Evolutionary conservation across 2,797 vertebrate genomes (phyloP).

Genomic region (Pipistrellus pipistrellus): DNA sequence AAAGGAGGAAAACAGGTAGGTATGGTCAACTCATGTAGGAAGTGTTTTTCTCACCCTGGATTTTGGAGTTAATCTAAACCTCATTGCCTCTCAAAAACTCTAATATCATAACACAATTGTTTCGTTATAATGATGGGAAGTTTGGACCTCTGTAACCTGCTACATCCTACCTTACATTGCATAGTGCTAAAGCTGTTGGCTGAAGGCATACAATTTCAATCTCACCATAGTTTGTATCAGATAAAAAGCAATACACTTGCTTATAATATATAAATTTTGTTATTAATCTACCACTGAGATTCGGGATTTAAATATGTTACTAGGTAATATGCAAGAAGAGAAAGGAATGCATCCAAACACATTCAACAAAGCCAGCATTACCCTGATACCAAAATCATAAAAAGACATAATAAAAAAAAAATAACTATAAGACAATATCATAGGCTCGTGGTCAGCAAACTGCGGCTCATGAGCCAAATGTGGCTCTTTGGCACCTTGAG

Average conservation of each 20-base stretch:
- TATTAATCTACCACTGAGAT: not conserved
- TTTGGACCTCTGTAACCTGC: not conserved
- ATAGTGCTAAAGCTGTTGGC: not conserved
- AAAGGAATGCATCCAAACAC: not conserved
- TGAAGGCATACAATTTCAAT: not conserved
- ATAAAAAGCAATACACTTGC: not conserved
- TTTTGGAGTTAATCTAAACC: not conserved
- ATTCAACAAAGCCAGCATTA: too few species aligned
- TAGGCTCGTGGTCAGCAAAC: not conserved
- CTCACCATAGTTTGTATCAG: not conserved
- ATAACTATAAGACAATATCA: not conserved
- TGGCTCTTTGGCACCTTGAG: too few species aligned
- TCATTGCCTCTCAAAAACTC: not conserved
- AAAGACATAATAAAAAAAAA: not conserved
- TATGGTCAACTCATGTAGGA: not conserved
- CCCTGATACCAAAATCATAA: not conserved
- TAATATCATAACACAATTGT: not conserved
- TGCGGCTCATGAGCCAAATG: too few species aligned
- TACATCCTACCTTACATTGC: not conserved
- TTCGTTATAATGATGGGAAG: not conserved
- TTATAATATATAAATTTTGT: not conserved
- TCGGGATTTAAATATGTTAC: not conserved
- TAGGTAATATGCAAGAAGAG: not conserved
- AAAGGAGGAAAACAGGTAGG: not conserved
- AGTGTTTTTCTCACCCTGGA: not conserved